Conservation (phyloP, 2,113 vertebrate genomes). For the Epinephelus lanceolatus region DNA sequence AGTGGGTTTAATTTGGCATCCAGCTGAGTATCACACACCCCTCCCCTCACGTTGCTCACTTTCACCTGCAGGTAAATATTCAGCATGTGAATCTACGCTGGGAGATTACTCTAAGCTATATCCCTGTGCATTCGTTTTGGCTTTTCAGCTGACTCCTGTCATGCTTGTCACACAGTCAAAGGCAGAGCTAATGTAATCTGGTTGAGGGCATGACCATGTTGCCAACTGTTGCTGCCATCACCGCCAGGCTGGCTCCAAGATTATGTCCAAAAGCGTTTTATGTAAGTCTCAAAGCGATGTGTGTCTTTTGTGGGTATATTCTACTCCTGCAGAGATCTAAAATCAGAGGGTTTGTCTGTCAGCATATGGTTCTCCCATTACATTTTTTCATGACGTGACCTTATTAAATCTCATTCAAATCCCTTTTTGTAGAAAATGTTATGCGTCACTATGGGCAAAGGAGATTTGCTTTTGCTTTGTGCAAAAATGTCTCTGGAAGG, state of each 20-base stretch:
- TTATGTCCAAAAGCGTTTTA: conserved; percentile 71
- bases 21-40: conserved; percentile 21
- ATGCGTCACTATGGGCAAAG: conserved; percentile 34
- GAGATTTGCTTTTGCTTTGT: conserved; percentile 42
- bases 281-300: conserved; percentile 60
- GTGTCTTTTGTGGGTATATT: conserved; percentile 40
- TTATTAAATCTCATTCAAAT: conserved; percentile 53
- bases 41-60: conserved; percentile 30
- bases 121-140: conserved; percentile 54
- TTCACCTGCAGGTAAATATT: conserved; percentile 71
- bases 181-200: conserved; percentile 70
- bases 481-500: conserved; percentile 27
- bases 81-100: conserved; percentile 5
- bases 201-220: conserved; percentile 55
- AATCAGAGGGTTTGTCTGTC: conserved; percentile 37
- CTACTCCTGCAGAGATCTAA: conserved; percentile 26
- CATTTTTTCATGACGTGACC: conserved; percentile 42
- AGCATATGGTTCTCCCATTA: conserved; percentile 36
- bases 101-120: conserved; percentile 58
- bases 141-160: conserved; percentile 45
- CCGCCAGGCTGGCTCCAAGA: conserved; percentile 57
- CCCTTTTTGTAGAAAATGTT: conserved; percentile 46
- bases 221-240: conserved; percentile 61
- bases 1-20: conserved; percentile 19
- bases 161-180: conserved; percentile 47